These are phyloP conservation scores for Meliscaeva auricollis DNA, from an alignment of 2,888 invertebrate genomes.

Conservation along the genomic window DNA sequence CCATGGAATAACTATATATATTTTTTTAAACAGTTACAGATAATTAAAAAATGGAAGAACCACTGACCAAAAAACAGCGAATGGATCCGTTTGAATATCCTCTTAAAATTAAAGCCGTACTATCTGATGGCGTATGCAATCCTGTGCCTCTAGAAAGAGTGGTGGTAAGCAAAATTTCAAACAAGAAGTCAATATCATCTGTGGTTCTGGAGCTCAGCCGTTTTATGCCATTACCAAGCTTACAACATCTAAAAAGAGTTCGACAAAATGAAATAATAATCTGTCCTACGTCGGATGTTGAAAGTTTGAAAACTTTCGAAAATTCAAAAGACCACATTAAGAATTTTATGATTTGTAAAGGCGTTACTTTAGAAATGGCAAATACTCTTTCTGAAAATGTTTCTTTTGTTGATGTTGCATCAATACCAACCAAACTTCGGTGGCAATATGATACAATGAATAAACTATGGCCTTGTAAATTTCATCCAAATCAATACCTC, in stretches of 20 bases:
- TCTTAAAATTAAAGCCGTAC: constrained; percentile 84
- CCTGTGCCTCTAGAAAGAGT: constrained; percentile 86
- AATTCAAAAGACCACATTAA: background rate
- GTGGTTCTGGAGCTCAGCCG: constrained; percentile 87
- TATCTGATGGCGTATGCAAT: constrained; percentile 85
- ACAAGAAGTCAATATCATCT: constrained; percentile 87
- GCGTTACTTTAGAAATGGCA: constrained; percentile 67
- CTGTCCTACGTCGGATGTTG: constrained; percentile 78
- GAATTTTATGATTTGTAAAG: constrained; percentile 5
- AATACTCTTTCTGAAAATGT: constrained; percentile 82
- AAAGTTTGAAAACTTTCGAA: background rate
- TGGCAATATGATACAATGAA: constrained; percentile 87
- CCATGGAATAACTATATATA: no score
- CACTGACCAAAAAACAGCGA: constrained; percentile 43
- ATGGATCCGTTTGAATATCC: background rate
- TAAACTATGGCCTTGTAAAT: constrained; percentile 92
- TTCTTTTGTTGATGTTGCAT: constrained; percentile 86
- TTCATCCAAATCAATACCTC: constrained; percentile 91
- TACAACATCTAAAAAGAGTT: constrained; percentile 91
- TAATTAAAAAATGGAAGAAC: constrained; percentile 49
- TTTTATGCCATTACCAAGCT: constrained; percentile 86
- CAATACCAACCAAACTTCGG: constrained; percentile 87
- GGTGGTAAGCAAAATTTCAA: constrained; percentile 86
- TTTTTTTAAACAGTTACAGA: constrained; percentile 6
- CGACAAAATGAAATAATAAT: constrained; percentile 87